Evolutionary conservation across 1,140 invertebrate genomes (phyloP).

Genomic region (Tetramorium alpestre): DNA sequence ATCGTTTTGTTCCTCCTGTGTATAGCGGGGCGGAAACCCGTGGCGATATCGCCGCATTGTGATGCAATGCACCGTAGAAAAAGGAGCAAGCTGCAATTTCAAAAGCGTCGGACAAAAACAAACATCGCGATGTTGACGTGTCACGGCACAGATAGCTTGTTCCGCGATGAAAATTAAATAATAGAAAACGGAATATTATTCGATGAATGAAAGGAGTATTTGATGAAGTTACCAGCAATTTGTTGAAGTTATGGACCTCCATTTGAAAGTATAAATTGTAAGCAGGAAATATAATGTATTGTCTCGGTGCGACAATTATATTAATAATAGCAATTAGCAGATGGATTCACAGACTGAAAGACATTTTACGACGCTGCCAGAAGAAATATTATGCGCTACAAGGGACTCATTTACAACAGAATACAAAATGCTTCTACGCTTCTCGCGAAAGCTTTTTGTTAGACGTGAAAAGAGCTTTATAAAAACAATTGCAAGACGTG

Average conservation of each 20-base stretch:
- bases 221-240: not conserved
- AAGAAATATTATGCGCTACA: slow-evolving; percentile 26
- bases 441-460: not conserved
- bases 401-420: slow-evolving; percentile 11
- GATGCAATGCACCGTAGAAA: slow-evolving; percentile 53
- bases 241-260: not conserved
- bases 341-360: not conserved
- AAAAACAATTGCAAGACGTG: not conserved
- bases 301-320: not conserved
- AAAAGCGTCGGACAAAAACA: slow-evolving; percentile 39
- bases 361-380: not conserved
- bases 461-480: not conserved
- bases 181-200: not conserved
- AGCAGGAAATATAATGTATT: not conserved
- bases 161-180: slow-evolving; percentile 20
- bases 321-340: slow-evolving; percentile 34
- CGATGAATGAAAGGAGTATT: not conserved
- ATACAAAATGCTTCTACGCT: not conserved
- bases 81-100: slow-evolving; percentile 42
- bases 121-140: slow-evolving; percentile 15
- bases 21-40: slow-evolving; percentile 22
- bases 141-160: slow-evolving; percentile 5
- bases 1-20: slow-evolving; percentile 52
- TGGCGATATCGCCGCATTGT: slow-evolving; percentile 47
- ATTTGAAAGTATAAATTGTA: slow-evolving; percentile 26